Base-by-base conservation (phyloP, 64 coral and sea anemone species). In the Trachythela sp. region DNA sequence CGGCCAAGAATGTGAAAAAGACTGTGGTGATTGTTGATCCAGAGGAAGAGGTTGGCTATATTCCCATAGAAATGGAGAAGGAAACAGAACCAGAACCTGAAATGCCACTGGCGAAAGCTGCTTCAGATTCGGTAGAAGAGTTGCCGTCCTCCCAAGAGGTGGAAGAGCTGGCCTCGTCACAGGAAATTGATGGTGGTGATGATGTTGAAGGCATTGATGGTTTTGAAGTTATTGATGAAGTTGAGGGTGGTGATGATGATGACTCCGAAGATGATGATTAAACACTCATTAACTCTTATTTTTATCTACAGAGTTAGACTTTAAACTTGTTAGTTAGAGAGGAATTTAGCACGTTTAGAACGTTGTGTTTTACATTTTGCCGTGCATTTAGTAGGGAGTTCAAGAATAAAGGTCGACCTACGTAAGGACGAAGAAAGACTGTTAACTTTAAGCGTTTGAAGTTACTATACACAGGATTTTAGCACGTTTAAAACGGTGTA, bases 201-300 rank as follows among this genome's bases (percentile, higher is more conserved):
- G 75, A 80, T 30, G 15, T 39, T 35, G 31, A 35, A 2, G 31
- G 9, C 3, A 37, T 80, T 35, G 75, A 80, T 17, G 33, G 75
- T 39, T 80, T 80, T 35, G 75, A 80, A 80, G 75, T 80, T 17
- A 80, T 80, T 36, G 75, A 80, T 22, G 75, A 80, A 36, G 35
- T 80, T 39, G 37, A 37, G 10, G 75, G 34, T 14, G 30, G 26
- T 39, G 75, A 36, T 15, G 75, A 80, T 18, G 75, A 80, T 30
- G 33, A 36, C 30, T 20, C 20, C 15, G 75, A 80, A 1, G 33
- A 36, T 80, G 75, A 80, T 37, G 4, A n/a, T 64, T 64, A 27
- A 45, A 45, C 4, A 64, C 26, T 64, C 56, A n/a, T 24, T 64
- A 22, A 27, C n/a, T n/a, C n/a, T n/a, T n/a, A n/a, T n/a, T n/a